Evolutionary conservation across 2,113 vertebrate genomes (phyloP), one percentile per base, ranked within the genome.

Genomic region (Podiceps cristatus): DNA sequence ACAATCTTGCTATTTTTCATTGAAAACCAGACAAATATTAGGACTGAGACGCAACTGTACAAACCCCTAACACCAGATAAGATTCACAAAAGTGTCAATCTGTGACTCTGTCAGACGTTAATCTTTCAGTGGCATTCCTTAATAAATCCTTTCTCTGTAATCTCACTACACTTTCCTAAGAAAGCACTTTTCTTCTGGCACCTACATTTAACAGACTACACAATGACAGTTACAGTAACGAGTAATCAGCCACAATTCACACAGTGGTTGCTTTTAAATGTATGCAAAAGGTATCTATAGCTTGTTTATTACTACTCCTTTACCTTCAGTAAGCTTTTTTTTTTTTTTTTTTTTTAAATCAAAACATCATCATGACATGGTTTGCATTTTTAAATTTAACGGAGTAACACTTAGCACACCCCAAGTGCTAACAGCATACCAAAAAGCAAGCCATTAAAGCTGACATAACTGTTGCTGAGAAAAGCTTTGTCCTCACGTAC

Each of bases 221-320:
- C 8, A 11, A 13, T 19, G 55, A 53, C 47, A 84, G 60, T 3
- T 24, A 47, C 14, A 64, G 20, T 8, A 33, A 80, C 0, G 24
- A 59, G 12, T 23, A 13, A 40, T 25, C 40, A 64, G 55, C 33
- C 53, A 75, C 31, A 52, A 63, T 55, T 59, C 37, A 75, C 22
- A n/a, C 0, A 9, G 17, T 12, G 3, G 2, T 4, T 67, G 47
- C 2, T 84, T 69, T 40, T 19, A 52, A 37, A 19, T 9, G 14
- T 7, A 59, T 3, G 2, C 5, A 47, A 29, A 66, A 37, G 45
- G 7, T 17, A 53, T 7, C 2, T 33, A 44, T 56, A 3, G 2
- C 18, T 62, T 22, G 9, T 37, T 92, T 37, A 33, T 63, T 52
- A 20, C 29, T 37, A 31, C 63, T 76, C 50, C 35, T 73, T 35